These are phyloP conservation scores for Acanthochromis polyacanthus DNA, from an alignment of 2,113 vertebrate species.

Conservation along the genomic window DNA sequence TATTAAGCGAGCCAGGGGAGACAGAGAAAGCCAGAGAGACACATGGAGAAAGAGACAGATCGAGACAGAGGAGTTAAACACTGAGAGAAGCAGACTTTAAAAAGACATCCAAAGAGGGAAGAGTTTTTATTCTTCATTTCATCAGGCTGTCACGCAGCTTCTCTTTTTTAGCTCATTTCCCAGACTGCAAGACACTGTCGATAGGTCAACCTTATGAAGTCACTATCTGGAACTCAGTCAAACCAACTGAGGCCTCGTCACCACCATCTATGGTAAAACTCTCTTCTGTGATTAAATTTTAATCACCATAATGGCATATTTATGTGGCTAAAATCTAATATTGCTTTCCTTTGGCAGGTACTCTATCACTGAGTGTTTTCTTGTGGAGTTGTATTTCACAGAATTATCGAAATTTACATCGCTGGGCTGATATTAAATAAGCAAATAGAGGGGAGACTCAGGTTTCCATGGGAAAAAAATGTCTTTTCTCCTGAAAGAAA, in stretches of 20 bases:
- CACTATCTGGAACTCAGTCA: conserved; percentile 26
- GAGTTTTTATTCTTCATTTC: conserved; percentile 11
- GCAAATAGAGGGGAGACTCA: neutral
- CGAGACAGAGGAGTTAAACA: conserved; percentile 41
- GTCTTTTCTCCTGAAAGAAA: neutral
- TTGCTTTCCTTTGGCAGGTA: conserved; percentile 45
- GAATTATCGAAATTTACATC: neutral
- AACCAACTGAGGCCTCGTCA: conserved; percentile 38
- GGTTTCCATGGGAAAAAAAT: neutral
- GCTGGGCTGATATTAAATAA: conserved; percentile 3
- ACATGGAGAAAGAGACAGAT: conserved; percentile 6
- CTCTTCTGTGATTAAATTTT: conserved; percentile 44
- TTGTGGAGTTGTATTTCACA: conserved; percentile 13
- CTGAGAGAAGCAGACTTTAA: conserved; percentile 29
- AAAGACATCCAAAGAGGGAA: conserved; percentile 42
- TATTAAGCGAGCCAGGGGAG: conserved; percentile 55
- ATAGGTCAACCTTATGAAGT: conserved; percentile 59
- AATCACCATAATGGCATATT: conserved; percentile 46
- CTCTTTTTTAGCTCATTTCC: conserved; percentile 53
- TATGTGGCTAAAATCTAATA: conserved; percentile 59
- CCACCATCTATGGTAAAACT: conserved; percentile 37
- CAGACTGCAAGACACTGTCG: conserved; percentile 36
- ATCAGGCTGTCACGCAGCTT: conserved; percentile 32
- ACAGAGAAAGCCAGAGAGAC: conserved; percentile 22
- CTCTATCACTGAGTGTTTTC: neutral